Evolutionary conservation across 2,797 vertebrate species (phyloP).

Genomic region (Channallabes apus): DNA sequence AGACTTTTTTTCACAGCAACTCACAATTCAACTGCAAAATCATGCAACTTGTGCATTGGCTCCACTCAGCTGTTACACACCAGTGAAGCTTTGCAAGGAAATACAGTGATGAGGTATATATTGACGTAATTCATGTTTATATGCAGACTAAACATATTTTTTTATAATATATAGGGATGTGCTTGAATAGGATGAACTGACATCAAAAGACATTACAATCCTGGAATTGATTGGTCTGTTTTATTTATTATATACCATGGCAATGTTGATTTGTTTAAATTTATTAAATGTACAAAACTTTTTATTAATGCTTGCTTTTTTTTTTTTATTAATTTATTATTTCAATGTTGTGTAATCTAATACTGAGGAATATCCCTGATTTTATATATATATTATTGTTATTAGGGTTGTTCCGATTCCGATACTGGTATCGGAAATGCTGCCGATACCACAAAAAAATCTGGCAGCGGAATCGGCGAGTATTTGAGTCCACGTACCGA

Average conservation of each 20-base stretch:
- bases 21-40: constrained; percentile 25
- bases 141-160: neutral
- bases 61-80: neutral
- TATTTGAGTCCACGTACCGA: no score
- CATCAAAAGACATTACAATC: neutral
- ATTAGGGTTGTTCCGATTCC: no score
- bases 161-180: neutral
- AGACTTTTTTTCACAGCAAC: constrained; percentile 71
- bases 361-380: neutral
- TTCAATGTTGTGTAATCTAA: neutral
- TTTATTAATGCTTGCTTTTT: neutral
- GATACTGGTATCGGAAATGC: no score
- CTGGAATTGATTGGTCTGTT: neutral
- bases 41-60: constrained; percentile 43
- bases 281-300: neutral
- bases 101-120: neutral
- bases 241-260: constrained; percentile 2
- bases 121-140: neutral
- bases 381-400: neutral
- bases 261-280: neutral
- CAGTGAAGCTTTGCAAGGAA: constrained; percentile 12
- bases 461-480: no score
- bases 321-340: neutral
- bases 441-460: no score
- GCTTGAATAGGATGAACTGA: neutral